Evolutionary conservation across 2,797 vertebrate genomes (phyloP), one percentile per base, ranked within the genome.

Genomic region (Novumbra hubbsi): DNA sequence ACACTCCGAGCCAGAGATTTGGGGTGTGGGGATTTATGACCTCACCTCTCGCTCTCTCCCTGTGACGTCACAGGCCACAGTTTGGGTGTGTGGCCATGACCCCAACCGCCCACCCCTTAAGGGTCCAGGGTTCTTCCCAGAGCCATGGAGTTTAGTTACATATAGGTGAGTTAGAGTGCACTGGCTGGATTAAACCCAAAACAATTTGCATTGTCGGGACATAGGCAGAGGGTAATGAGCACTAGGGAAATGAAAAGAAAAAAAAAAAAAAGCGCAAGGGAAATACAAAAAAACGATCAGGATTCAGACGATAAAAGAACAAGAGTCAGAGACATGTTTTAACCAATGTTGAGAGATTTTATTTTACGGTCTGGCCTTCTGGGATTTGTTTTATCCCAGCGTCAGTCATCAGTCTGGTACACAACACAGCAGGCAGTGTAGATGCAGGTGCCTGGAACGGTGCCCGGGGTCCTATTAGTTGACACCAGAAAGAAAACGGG

Each of bases 351-450:
- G 70, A 72, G 73, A 55, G 76, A 76, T 74, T 80, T 91, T 90
- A 89, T 88, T 93, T 86, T 78, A 81, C 85, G 78, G 78, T 84
- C 78, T 71, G 80, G 72, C 81, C 85, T 87, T 87, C 80, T 79
- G 77, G 67, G 45, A 70, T 73, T 67, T 75, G 78, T 19, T 85
- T 77, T 67, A 79, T 19, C 21, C 80, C 32, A 71, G 80, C 76
- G 68, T 81, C 76, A 52, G 68, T 78, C 72, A 49, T 78, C 75
- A 76, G 78, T 83, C 79, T 68, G 76, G 81, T 71, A 65, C 68
- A 75, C 74, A 72, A 75, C 82, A 74, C 76, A 30, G 41, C 38
- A 4, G 70, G 73, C 70, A 71, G 83, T 64, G 24, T 60, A 60
- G 41, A 3, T 78, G 72, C 81, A 83, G 77, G 76, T 79, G 74